Evolutionary conservation across 2,797 vertebrate species (phyloP), one percentile per base, ranked within the genome.

Genomic region (Parotocinclus haroldoi): DNA sequence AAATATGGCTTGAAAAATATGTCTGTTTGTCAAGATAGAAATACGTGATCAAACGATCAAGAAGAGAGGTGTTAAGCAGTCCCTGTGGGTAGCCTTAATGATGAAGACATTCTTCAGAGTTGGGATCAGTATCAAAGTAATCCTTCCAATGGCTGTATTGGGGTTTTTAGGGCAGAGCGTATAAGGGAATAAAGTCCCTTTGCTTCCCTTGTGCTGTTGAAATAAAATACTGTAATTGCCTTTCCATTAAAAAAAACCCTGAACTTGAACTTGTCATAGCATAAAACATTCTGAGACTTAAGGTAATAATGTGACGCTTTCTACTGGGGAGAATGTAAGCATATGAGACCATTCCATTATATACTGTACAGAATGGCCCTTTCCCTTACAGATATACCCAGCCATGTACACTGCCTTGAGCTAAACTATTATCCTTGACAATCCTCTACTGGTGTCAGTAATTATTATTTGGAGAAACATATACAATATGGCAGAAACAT

Each of bases 51-150:
- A 70, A 63, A 58, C 54, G 50, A 74, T 64, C 17, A 18, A 62
- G 65, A 37, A 42, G 57, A 55, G 38, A 66, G 63, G 69, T 78
- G 72, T 76, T 75, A 71, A 71, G 36, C 67, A 74, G 46, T 68
- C 79, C 69, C 77, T 78, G 56, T 40, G 58, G 72, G 74, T 64
- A 39, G 58, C 46, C 52, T 73, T 73, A 66, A 72, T 72, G 55
- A 75, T 69, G 66, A 53, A 63, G 65, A 38, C 53, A 63, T 56
- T 63, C 55, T 64, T 69, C 19, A 36, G 39, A 16, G 17, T 46
- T 71, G 66, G 58, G 63, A 58, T 68, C 17, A 38, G 51, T 71
- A 71, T 63, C 58, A 63, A 58, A 65, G 57, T 50, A 71, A 60
- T 68, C 19, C 16, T 70, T 63, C 61, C 48, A 61, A 27, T 27